A percentile compares a stretch with the other conserved stretches of the same genome.
Evolutionary conservation across 2,113 vertebrate species (phyloP).

Genomic region (Sinocyclocheilus anshuiensis): DNA sequence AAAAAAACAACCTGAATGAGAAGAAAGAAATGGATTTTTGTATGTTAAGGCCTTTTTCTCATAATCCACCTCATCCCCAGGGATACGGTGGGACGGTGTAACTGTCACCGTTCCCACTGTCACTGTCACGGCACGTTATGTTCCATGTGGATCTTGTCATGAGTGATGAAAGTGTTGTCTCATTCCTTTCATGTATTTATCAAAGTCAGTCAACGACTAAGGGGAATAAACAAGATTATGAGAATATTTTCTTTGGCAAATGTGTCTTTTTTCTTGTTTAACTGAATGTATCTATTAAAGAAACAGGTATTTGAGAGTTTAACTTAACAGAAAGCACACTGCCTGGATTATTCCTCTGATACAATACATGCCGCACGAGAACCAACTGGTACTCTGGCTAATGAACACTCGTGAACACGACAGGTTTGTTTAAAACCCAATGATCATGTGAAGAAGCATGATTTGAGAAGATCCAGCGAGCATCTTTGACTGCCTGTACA

Average conservation of each 20-base stretch:
- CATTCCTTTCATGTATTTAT: slow-evolving; percentile 32
- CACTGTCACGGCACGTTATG: slow-evolving; percentile 24
- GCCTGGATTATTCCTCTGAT: not conserved
- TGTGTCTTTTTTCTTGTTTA: not conserved
- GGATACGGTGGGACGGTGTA: not conserved
- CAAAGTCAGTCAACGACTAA: slow-evolving; percentile 7
- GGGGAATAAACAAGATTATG: not conserved
- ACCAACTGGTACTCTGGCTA: not conserved
- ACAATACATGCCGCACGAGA: not conserved
- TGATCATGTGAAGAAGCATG: no score
- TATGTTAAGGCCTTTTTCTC: not conserved
- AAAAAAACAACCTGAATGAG: not conserved
- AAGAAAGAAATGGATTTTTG: slow-evolving; percentile 5
- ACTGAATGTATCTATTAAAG: not conserved
- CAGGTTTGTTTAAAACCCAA: no score
- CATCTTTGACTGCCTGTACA: no score
- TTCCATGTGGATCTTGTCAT: slow-evolving; percentile 9
- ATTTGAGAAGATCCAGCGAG: no score
- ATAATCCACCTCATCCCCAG: slow-evolving; percentile 28
- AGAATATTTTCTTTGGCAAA: slow-evolving; percentile 11
- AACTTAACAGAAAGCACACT: not conserved
- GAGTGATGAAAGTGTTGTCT: slow-evolving; percentile 36
- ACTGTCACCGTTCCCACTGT: slow-evolving; percentile 1
- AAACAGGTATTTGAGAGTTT: not conserved
- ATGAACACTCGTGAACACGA: no score